Percentiles rank a stretch among this genome's conserved stretches.
These are phyloP conservation scores for Leptobrachium leishanense DNA, from an alignment of 2,113 vertebrate species.

Conservation along the genomic window DNA sequence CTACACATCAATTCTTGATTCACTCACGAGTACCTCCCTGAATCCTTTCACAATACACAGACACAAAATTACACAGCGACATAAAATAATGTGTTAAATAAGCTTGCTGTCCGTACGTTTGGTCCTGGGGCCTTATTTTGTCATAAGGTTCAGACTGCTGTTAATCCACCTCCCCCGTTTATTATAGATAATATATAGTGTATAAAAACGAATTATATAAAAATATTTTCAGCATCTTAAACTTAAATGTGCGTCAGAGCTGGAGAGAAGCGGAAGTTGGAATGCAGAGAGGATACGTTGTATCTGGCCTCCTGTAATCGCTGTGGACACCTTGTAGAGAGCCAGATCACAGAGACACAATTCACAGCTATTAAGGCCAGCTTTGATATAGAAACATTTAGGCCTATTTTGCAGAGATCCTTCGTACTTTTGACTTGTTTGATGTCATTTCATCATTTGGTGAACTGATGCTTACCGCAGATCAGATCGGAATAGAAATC, in stretches of 20 bases:
- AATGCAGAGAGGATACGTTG: background rate
- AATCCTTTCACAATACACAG: too few relatives aligned
- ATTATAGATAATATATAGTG: too few relatives aligned
- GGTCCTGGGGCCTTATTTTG: too few relatives aligned
- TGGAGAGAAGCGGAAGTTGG: background rate
- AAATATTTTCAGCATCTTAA: background rate
- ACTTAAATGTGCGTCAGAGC: background rate
- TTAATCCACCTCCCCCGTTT: too few relatives aligned
- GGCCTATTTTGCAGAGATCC: background rate
- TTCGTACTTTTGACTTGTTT: constrained; percentile 4
- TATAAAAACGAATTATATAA: background rate
- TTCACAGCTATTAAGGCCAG: constrained; percentile 6
- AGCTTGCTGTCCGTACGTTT: too few relatives aligned
- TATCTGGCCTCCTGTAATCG: background rate
- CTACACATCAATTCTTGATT: too few relatives aligned
- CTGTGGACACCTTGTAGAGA: background rate
- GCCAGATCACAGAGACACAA: constrained; percentile 2
- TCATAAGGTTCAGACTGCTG: too few relatives aligned
- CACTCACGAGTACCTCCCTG: too few relatives aligned
- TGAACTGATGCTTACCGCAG: background rate
- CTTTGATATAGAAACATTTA: constrained; percentile 22
- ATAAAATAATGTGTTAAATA: too few relatives aligned
- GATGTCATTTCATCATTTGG: constrained; percentile 6
- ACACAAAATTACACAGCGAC: too few relatives aligned
- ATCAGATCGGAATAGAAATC: background rate